Evolutionary conservation across 2,797 vertebrate genomes (phyloP), one percentile per base, ranked within the genome.

Genomic region (Apogon talboti): DNA sequence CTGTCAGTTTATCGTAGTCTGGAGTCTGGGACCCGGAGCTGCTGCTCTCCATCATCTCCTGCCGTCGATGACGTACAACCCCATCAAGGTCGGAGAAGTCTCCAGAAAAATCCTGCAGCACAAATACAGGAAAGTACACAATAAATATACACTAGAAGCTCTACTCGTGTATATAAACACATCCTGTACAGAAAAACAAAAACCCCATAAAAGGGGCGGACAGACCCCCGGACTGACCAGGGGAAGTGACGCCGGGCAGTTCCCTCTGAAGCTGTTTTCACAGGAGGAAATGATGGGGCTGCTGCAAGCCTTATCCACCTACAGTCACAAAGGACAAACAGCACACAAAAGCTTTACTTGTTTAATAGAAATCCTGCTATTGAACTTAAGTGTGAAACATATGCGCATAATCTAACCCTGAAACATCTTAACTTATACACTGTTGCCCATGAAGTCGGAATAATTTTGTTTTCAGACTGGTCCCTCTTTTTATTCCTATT

Each of bases 21-120:
- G 96, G 95, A 5, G 95, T 97, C 73, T 96, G 97, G 28, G 97
- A 98, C 0, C 95, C 96, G 4, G 96, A 96, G 65, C 96, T 98
- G 88, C 96, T 98, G 69, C 94, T 96, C 71, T 95, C 96, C 88
- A 94, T 94, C 92, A 95, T 89, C 35, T 95, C 94, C 76, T 94
- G 91, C 55, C 94, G 93, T 30, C 91, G 87, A 24, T 93, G 91
- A 5, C 77, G 92, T 43, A 96, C 92, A 35, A 95, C 93, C 18
- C 95, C 95, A 35, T 96, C 94, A 16, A 97, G 81, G 87, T 96
- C 94, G 7, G 92, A 94, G 87, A 94, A 96, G 71, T 95, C 94
- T 80, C 87, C 90, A 7, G 91, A 93, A 58, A 96, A 95, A 83
- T 95, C 95, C 95, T 98, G 72, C 59, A 42, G 73, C 0, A 42